phyloP scores from a whole-genome alignment of 2,797 vertebrate species.

The Cyprinella venusta region DNA sequence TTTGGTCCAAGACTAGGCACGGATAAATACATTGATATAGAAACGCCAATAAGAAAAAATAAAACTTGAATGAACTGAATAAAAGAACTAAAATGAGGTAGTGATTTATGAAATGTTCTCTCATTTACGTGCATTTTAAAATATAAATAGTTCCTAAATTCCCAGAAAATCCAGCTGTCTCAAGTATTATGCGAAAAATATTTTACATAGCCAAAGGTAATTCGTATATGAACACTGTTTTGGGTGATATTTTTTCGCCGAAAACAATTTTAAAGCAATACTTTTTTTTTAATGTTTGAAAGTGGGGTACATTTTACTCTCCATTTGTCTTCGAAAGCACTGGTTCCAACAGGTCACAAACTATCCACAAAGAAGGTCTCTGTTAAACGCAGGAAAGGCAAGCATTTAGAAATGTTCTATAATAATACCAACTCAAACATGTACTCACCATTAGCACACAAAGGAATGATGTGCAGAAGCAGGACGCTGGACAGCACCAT shows the following conservation, averaged over 20 bases:
- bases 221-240: not conserved
- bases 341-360: not conserved
- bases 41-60: not conserved
- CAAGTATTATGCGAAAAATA: not conserved
- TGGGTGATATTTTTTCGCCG: not conserved
- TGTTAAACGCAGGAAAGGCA: not conserved
- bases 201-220: not conserved
- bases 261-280: not conserved
- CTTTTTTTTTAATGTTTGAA: not conserved
- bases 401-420: not conserved
- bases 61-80: not conserved
- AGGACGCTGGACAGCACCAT: conserved; percentile 53
- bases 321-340: not conserved
- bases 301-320: not conserved
- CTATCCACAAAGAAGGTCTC: not conserved
- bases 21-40: not conserved
- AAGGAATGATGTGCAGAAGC: conserved; percentile 34
- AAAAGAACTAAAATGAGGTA: not conserved
- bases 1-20: not conserved
- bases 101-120: not conserved
- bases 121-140: not conserved
- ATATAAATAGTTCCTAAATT: not conserved
- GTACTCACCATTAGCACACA: conserved; percentile 46
- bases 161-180: too few relatives aligned
- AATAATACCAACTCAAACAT: not conserved